Evolutionary conservation across 2,113 vertebrate species (phyloP), one percentile per base, ranked within the genome.

Genomic region (Ochotona princeps): DNA sequence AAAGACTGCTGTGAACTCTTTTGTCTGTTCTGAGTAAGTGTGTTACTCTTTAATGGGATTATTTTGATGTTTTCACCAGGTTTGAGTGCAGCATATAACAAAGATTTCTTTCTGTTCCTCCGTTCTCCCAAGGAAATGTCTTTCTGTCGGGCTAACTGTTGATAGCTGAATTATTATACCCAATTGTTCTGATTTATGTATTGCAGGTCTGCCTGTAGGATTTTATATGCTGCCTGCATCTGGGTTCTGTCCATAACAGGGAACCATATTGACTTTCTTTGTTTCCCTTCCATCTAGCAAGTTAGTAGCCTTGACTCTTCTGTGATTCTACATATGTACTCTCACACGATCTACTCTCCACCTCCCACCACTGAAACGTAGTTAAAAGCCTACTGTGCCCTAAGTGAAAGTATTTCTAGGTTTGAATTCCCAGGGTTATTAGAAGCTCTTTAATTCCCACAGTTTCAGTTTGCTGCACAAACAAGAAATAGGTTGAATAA

Each of bases 31-130:
- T 98, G 95, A 97, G 97, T 97, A 97, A 97, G 84, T 94, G 83
- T 96, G 97, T 97, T 98, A 91, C 87, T 90, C 95, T 97, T 97
- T 97, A 98, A 98, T 97, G 96, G 97, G 97, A 98, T 98, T 98
- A 98, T 98, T 98, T 97, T 98, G 97, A 98, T 97, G 95, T 96
- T 97, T 92, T 96, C 94, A 97, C 97, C 97, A 98, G 97, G 95
- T 97, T 97, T 97, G 95, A 97, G 95, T 85, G 73, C 94, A 97
- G 96, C 92, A 92, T 90, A 32, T 72, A 97, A 98, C 97, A 98
- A 98, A 98, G 96, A 25, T 90, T 95, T 94, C 97, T 97, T 98
- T 98, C 95, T 97, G 15, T 94, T 97, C 94, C 96, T 57, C 51
- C 75, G 82, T 82, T 70, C 89, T 91, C 75, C 94, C 92, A 96